Evolutionary conservation across 2,113 vertebrate genomes (phyloP).

Genomic region (Aegithalos caudatus): DNA sequence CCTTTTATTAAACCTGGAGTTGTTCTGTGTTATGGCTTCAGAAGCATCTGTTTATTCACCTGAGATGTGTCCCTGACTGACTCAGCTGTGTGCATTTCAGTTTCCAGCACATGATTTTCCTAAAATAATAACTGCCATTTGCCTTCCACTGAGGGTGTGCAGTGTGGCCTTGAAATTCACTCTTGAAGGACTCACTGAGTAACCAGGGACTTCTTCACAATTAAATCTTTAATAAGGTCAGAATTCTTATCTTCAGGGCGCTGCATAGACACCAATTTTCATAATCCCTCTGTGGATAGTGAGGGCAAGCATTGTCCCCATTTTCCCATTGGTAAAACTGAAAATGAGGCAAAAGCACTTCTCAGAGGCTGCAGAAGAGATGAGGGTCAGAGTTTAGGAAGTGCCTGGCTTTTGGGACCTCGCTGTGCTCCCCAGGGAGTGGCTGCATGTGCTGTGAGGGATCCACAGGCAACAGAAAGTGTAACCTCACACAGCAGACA

Average conservation of each 20-base stretch:
- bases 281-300: not conserved
- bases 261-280: not conserved
- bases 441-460: not conserved
- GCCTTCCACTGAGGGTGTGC: not conserved
- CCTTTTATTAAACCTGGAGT: not conserved
- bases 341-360: not conserved
- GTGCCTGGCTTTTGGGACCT: not conserved
- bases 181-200: not conserved
- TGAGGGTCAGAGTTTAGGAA: not conserved
- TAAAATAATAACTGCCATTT: not conserved
- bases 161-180: conserved; percentile 10
- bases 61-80: not conserved
- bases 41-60: not conserved
- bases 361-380: not conserved
- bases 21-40: not conserved
- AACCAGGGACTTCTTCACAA: conserved; percentile 40
- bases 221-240: conserved; percentile 49
- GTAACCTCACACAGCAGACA: not conserved
- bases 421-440: fast-evolving
- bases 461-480: not conserved
- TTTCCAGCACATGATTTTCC: not conserved
- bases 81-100: not conserved
- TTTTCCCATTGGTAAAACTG: not conserved
- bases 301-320: not conserved
- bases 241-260: not conserved